A percentile compares a stretch with the other conserved stretches of the same genome.
phyloP scores from a whole-genome alignment of 2,888 invertebrate genomes.

The Pterostichus madidus region DNA sequence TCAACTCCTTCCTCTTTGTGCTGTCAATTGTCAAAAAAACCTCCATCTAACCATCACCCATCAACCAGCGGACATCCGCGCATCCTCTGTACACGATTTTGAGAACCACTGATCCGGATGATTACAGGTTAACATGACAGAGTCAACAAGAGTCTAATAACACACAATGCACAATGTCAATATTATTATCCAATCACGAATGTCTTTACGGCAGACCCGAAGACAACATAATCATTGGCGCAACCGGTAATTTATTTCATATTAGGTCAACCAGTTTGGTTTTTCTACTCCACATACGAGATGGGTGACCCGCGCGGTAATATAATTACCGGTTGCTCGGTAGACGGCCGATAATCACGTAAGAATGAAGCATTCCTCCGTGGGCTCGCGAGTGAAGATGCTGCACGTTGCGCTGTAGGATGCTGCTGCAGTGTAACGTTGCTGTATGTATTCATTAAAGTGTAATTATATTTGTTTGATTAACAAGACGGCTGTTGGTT shows the following conservation, averaged over 20 bases:
- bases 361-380: slow-evolving; percentile 28
- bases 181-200: slow-evolving; percentile 78
- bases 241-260: slow-evolving; percentile 76
- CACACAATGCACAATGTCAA: slow-evolving; percentile 76
- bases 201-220: slow-evolving; percentile 77
- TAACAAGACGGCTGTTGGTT: slow-evolving; percentile 50
- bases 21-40: slow-evolving; percentile 47
- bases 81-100: slow-evolving; percentile 32
- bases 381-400: no score
- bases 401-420: no score
- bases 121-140: slow-evolving; percentile 69
- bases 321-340: slow-evolving; percentile 44
- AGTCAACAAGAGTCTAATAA: slow-evolving; percentile 75
- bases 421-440: slow-evolving; percentile 8
- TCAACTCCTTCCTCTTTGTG: slow-evolving; percentile 32
- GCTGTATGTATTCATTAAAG: slow-evolving; percentile 51
- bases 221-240: slow-evolving; percentile 76
- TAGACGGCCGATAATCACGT: slow-evolving; percentile 38
- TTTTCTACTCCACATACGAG: slow-evolving; percentile 57
- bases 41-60: not conserved
- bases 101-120: slow-evolving; percentile 64
- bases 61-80: slow-evolving; percentile 25
- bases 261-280: slow-evolving; percentile 72
- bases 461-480: slow-evolving; percentile 59
- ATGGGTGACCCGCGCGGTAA: slow-evolving; percentile 48